Conservation (phyloP, 1,140 invertebrate genomes). For the Paralvinella palmiformis region DNA sequence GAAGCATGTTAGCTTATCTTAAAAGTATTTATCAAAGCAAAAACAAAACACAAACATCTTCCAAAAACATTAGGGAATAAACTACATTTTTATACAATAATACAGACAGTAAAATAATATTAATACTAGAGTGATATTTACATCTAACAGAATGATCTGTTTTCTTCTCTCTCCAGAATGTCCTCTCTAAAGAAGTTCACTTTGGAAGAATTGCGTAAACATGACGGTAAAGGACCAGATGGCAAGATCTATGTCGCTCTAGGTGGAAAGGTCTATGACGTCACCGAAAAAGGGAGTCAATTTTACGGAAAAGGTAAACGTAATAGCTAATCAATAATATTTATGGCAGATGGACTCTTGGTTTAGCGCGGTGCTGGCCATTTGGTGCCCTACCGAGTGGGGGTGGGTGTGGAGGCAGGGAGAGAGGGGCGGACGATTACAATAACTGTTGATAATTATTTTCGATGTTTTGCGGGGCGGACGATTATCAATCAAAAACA, state of each 20-base stretch:
- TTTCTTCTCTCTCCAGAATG: no score
- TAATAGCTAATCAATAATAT: background rate
- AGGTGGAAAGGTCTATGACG: constrained; percentile 5
- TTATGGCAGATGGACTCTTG: background rate
- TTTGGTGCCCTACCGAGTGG: background rate
- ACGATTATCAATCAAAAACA: background rate
- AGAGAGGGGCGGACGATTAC: background rate
- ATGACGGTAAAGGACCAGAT: background rate
- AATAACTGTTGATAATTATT: background rate
- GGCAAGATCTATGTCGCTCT: constrained; percentile 1
- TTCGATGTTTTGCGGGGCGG: background rate
- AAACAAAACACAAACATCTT: no score
- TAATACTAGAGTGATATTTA: no score
- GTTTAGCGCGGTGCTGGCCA: background rate
- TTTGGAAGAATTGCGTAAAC: constrained; percentile 7
- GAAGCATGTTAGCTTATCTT: no score
- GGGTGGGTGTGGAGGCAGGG: background rate
- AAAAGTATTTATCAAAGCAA: no score
- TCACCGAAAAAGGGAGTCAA: constrained; percentile 5
- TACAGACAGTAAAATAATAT: no score
- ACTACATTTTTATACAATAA: no score
- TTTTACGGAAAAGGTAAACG: constrained; percentile 4
- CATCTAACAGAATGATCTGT: no score
- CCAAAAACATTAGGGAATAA: no score
- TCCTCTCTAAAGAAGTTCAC: no score